Conservation (phyloP, 2,113 vertebrate genomes). For the Axis porcinus region DNA sequence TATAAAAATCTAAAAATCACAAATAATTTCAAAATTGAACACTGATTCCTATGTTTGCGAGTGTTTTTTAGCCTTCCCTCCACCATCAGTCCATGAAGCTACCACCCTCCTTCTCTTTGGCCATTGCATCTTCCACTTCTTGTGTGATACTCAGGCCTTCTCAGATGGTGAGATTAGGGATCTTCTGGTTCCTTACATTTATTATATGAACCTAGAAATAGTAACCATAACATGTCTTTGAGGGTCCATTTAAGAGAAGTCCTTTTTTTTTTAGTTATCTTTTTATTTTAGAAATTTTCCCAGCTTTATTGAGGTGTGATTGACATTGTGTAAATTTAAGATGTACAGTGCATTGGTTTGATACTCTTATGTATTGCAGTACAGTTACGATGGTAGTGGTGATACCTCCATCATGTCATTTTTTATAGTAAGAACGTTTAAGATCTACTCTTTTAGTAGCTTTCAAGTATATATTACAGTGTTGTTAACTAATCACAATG, state of each 20-base stretch:
- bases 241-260: background rate
- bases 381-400: background rate
- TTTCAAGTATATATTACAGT: background rate
- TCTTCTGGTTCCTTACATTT: background rate
- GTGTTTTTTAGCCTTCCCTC: background rate
- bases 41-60: background rate
- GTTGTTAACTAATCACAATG: background rate
- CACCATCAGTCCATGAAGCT: background rate
- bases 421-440: background rate
- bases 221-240: background rate
- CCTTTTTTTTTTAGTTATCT: background rate
- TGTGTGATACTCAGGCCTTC: background rate
- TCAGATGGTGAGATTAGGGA: background rate
- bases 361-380: background rate
- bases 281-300: background rate
- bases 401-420: background rate
- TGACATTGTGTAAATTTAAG: background rate
- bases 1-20: background rate
- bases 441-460: background rate
- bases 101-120: background rate
- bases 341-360: background rate
- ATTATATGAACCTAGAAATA: background rate
- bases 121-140: background rate
- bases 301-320: background rate
- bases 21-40: background rate